A percentile compares a stretch with the other conserved stretches of the same genome.
Evolutionary conservation across 1,140 invertebrate genomes (phyloP).

Genomic region (Lerema accius): DNA sequence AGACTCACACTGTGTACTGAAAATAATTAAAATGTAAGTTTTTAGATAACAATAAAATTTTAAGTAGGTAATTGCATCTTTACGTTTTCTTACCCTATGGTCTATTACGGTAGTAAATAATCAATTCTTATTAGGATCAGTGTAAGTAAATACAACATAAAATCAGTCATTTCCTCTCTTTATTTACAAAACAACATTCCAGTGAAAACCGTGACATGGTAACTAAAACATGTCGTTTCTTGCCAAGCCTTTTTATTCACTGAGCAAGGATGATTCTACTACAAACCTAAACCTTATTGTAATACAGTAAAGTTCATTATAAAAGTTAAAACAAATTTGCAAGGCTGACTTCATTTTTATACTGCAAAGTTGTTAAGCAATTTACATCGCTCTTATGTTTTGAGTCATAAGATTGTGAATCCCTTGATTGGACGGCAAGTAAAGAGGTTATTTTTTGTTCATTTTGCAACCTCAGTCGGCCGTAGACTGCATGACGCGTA

Average conservation of each 20-base stretch:
- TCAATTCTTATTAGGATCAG: too few relatives aligned
- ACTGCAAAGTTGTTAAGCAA: slow-evolving; percentile 20
- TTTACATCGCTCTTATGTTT: slow-evolving; percentile 27
- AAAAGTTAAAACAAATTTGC: slow-evolving; percentile 31
- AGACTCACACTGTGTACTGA: too few relatives aligned
- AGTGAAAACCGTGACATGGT: slow-evolving; percentile 46
- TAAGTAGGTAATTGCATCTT: too few relatives aligned
- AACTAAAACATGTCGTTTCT: slow-evolving; percentile 48
- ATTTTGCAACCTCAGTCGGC: slow-evolving; percentile 50
- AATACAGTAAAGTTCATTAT: slow-evolving; percentile 14
- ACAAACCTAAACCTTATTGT: slow-evolving; percentile 5
- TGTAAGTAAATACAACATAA: too few relatives aligned
- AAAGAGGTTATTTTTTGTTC: slow-evolving; percentile 48
- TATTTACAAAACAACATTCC: slow-evolving; percentile 56
- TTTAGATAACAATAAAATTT: too few relatives aligned
- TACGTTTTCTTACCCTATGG: too few relatives aligned
- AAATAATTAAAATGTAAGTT: too few relatives aligned
- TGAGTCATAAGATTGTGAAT: slow-evolving; percentile 37
- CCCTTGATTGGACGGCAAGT: slow-evolving; percentile 22
- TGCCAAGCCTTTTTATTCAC: slow-evolving; percentile 34
- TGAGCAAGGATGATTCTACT: background rate
- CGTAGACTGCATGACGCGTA: slow-evolving; percentile 76
- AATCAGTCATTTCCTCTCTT: slow-evolving; percentile 33
- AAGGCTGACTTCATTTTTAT: slow-evolving; percentile 36
- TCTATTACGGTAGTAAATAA: too few relatives aligned